These are phyloP conservation scores for Tetrax tetrax DNA, from an alignment of 2,113 vertebrate species.

Conservation along the genomic window DNA sequence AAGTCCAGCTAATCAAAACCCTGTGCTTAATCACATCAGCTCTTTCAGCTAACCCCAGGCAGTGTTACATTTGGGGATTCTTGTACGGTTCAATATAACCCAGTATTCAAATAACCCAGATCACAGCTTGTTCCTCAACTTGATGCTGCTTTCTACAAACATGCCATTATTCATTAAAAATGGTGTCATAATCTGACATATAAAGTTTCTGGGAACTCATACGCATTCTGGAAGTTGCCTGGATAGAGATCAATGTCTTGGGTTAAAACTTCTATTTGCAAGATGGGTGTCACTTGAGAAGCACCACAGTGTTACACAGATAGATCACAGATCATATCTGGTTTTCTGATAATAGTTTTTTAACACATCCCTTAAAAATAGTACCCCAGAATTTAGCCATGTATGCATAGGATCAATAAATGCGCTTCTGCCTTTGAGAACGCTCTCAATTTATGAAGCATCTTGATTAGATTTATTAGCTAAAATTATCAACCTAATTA, in stretches of 20 bases:
- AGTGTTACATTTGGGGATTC: conserved; percentile 59
- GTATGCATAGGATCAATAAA: not conserved
- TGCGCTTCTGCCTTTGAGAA: not conserved
- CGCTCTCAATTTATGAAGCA: rapidly evolving
- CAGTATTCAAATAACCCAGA: conserved; percentile 62
- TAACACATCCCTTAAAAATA: not conserved
- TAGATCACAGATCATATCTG: not conserved
- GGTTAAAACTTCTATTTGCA: not conserved
- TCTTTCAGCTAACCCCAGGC: conserved; percentile 66
- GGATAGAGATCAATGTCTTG: not conserved
- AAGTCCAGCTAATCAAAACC: conserved; percentile 77
- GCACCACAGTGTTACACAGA: not conserved
- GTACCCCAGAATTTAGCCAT: not conserved
- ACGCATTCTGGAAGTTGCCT: not conserved
- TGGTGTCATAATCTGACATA: not conserved
- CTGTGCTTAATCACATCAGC: conserved; percentile 77
- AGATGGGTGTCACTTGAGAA: not conserved
- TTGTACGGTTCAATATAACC: conserved; percentile 47
- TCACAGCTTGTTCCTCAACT: not conserved
- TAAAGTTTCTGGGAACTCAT: not conserved
- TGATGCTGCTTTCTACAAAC: conserved; percentile 17
- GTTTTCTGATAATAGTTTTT: not conserved
- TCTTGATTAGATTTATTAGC: not conserved
- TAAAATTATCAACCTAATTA: not conserved
- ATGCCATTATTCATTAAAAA: not conserved